Evolutionary conservation across 2,888 invertebrate species (phyloP).

Genomic region (Eugnorisma glareosa): DNA sequence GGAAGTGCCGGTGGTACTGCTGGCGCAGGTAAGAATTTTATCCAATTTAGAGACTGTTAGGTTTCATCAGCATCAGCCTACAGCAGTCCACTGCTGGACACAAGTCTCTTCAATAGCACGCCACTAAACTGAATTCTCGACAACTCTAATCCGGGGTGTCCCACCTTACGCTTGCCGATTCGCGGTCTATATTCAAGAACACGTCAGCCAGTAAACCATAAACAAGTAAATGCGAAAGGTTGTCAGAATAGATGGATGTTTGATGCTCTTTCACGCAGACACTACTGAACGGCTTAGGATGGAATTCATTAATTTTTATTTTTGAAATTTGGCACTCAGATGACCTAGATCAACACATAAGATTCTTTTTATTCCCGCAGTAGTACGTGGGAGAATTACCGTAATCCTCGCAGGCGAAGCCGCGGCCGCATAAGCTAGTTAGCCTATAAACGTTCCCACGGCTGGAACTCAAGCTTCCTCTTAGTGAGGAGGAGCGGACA

Average conservation of each 20-base stretch:
- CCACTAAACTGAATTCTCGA: background rate
- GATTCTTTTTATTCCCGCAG: background rate
- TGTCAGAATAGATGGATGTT: background rate
- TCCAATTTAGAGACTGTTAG: background rate
- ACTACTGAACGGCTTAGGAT: background rate
- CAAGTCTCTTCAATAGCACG: background rate
- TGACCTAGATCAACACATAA: background rate
- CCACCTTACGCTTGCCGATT: too few species aligned
- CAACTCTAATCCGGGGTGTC: background rate
- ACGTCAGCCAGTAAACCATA: background rate
- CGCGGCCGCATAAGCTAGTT: background rate
- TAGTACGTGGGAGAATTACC: background rate
- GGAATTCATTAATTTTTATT: too few species aligned
- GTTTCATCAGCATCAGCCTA: background rate
- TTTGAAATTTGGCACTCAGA: background rate
- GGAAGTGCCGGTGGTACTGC: background rate
- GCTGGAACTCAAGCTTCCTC: background rate
- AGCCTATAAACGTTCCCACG: background rate
- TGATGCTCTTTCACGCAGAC: background rate
- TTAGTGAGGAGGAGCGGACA: background rate
- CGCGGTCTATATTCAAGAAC: too few species aligned
- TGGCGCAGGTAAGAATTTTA: conserved; percentile 7
- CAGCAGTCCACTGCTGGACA: background rate
- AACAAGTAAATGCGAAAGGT: too few species aligned
- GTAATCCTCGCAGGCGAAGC: background rate